Evolutionary conservation across 2,113 vertebrate genomes (phyloP).

Genomic region (Peromyscus leucopus): DNA sequence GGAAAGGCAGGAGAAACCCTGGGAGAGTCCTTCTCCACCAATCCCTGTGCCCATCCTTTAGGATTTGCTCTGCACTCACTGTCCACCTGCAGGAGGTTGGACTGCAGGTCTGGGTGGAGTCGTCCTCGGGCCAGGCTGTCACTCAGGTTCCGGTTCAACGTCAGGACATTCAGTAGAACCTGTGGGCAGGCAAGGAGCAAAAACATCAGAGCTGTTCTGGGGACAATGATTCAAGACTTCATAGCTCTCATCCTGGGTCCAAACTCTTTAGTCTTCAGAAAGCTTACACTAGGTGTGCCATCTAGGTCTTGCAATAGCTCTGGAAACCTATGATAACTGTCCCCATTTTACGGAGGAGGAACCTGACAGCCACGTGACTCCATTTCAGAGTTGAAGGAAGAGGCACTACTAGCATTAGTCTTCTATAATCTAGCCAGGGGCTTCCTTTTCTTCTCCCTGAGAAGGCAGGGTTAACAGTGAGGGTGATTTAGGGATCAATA

Average conservation of each 20-base stretch:
- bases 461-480: neutral
- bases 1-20: neutral
- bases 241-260: neutral
- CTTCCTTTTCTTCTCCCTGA: neutral
- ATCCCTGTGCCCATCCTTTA: slow-evolving; percentile 1
- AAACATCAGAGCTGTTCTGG: slow-evolving; percentile 11
- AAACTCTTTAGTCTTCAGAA: slow-evolving; percentile 21
- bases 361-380: neutral
- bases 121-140: slow-evolving; percentile 95
- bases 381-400: slow-evolving; percentile 20
- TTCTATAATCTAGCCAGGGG: neutral
- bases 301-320: slow-evolving; percentile 13
- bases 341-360: slow-evolving; percentile 34
- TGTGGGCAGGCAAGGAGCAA: slow-evolving; percentile 79
- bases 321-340: slow-evolving; percentile 5
- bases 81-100: slow-evolving; percentile 94
- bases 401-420: neutral
- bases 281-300: neutral
- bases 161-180: slow-evolving; percentile 97
- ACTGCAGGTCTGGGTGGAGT: slow-evolving; percentile 94
- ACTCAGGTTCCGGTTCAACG: slow-evolving; percentile 95
- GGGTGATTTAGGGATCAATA: neutral
- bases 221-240: neutral
- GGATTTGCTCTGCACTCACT: slow-evolving; percentile 89
- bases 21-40: slow-evolving; percentile 36